Percentiles rank a stretch among this genome's conserved stretches.
Conservation (phyloP, 64 coral and sea anemone genomes). For the Pocillopora damicornis region DNA sequence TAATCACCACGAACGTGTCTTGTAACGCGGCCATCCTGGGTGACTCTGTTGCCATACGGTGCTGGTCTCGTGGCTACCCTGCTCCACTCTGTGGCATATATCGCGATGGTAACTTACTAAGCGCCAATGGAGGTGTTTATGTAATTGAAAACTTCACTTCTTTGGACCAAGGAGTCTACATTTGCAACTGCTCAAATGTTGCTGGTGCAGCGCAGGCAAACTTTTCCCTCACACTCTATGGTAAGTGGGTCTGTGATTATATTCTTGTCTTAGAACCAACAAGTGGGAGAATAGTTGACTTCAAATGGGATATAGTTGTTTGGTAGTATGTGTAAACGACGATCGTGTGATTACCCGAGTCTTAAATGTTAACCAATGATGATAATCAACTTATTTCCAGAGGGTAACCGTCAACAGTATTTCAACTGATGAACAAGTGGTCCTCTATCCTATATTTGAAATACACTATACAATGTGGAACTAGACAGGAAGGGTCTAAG, state of each 20-base stretch:
- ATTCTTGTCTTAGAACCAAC: not conserved
- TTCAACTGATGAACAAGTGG: not conserved
- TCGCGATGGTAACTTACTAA: not conserved
- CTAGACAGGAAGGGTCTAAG: not conserved
- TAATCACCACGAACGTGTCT: slow-evolving; percentile 23
- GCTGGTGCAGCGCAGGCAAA: not conserved
- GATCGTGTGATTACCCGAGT: not conserved
- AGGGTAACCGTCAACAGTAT: not conserved
- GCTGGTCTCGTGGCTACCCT: slow-evolving; percentile 48
- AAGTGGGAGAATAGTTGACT: not conserved
- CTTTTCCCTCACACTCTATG: slow-evolving; percentile 16
- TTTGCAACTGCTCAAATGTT: slow-evolving; percentile 42
- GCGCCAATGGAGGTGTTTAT: not conserved
- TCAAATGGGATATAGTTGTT: not conserved
- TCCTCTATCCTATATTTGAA: not conserved
- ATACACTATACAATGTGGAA: no score
- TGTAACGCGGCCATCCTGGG: slow-evolving; percentile 41
- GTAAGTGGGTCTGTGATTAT: not conserved
- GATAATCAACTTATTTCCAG: not conserved
- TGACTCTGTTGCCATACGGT: slow-evolving; percentile 34
- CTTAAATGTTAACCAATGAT: no score
- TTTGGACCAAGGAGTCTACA: slow-evolving; percentile 32
- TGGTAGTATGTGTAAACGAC: no score
- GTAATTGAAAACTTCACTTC: not conserved
- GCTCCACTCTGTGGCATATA: slow-evolving; percentile 39